These are phyloP conservation scores for Manacus vitellinus DNA, from an alignment of 2,113 vertebrate genomes.

Conservation along the genomic window DNA sequence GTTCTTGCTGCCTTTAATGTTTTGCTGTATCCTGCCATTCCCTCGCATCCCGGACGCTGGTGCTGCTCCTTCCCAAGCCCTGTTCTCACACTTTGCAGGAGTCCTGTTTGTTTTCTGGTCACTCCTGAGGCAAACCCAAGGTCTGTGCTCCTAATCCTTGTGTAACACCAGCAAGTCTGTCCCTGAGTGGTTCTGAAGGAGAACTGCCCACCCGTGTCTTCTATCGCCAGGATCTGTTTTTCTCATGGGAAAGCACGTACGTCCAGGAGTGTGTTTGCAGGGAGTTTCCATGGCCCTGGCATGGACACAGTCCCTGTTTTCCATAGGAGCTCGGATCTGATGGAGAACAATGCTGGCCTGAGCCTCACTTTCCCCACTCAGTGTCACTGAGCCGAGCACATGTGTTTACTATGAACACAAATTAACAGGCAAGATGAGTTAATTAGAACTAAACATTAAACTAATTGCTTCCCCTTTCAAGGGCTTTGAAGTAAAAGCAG, in stretches of 20 bases:
- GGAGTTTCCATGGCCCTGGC: background rate
- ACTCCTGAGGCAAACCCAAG: background rate
- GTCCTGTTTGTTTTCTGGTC: background rate
- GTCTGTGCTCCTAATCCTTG: background rate
- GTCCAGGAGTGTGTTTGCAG: background rate
- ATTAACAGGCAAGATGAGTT: background rate
- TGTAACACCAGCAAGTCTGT: background rate
- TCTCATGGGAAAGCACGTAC: rapidly evolving
- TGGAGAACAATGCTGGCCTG: background rate
- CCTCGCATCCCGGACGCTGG: background rate
- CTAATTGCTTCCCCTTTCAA: constrained; percentile 41
- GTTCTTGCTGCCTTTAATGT: constrained; percentile 9
- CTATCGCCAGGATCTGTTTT: rapidly evolving
- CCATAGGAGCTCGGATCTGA: rapidly evolving
- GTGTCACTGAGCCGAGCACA: background rate
- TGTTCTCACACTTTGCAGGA: background rate
- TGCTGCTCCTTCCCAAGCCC: background rate
- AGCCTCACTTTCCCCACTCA: background rate
- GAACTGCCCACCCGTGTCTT: background rate
- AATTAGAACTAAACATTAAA: constrained; percentile 18
- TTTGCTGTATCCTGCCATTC: background rate
- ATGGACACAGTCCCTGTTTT: rapidly evolving
- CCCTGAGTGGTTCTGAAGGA: background rate
- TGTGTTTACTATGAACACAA: background rate
- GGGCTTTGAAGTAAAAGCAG: background rate